Conservation (phyloP, 2,113 vertebrate genomes). For the Apeltes quadracus region DNA sequence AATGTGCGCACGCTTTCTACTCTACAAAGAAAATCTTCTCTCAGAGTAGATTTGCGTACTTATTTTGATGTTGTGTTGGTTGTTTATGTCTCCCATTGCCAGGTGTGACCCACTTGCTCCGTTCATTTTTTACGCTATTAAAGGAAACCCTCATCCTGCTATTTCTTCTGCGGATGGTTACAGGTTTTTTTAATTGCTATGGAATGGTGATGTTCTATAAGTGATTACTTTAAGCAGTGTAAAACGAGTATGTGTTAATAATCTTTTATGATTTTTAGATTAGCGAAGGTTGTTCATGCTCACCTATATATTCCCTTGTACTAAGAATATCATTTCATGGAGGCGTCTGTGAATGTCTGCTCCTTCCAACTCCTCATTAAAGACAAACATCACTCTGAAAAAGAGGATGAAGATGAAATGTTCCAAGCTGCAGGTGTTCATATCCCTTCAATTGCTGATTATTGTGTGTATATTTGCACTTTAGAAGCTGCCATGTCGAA, state of each 20-base stretch:
- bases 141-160: slow-evolving; percentile 46
- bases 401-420: slow-evolving; percentile 21
- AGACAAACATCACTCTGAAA: neutral
- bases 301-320: neutral
- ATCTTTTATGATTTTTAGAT: slow-evolving; percentile 28
- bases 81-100: slow-evolving; percentile 61
- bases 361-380: neutral
- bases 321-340: slow-evolving; percentile 2
- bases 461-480: slow-evolving; percentile 27
- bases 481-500: slow-evolving; percentile 22
- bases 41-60: slow-evolving; percentile 66
- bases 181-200: slow-evolving; percentile 54
- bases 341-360: neutral
- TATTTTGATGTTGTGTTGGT: slow-evolving; percentile 61
- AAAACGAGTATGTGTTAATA: slow-evolving; percentile 1
- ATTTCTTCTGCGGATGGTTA: slow-evolving; percentile 38
- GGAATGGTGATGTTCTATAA: slow-evolving; percentile 27
- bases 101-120: slow-evolving; percentile 73
- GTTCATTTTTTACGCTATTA: slow-evolving; percentile 66
- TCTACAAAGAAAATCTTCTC: slow-evolving; percentile 54
- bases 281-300: neutral
- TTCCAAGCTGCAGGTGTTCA: slow-evolving; percentile 8
- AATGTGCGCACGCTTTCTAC: slow-evolving; percentile 17
- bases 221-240: slow-evolving; percentile 26
- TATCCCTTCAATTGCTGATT: slow-evolving; percentile 43